phyloP scores from a whole-genome alignment of 2,113 vertebrate species.

The Mustelus asterias region DNA sequence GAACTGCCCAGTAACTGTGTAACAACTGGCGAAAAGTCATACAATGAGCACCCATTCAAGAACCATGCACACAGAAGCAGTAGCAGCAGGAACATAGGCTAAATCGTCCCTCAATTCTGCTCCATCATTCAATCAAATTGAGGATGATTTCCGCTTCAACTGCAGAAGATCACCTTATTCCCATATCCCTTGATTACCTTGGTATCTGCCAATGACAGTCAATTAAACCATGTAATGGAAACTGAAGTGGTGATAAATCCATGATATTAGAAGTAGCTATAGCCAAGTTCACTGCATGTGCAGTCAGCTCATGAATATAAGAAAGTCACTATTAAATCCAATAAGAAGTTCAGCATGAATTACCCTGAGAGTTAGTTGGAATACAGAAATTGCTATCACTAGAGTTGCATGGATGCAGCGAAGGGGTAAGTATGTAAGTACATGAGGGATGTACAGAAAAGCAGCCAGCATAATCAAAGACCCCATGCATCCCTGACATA shows the following conservation, averaged over 20 bases:
- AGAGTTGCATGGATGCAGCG: neutral
- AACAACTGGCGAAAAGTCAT: neutral
- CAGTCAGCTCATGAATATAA: neutral
- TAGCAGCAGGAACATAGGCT: neutral
- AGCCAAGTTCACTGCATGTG: neutral
- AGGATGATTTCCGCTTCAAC: neutral
- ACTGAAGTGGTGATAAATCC: neutral
- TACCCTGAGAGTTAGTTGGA: neutral
- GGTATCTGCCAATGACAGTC: neutral
- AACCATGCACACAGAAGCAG: neutral
- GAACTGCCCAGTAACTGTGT: neutral
- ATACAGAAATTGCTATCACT: neutral
- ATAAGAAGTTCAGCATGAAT: neutral
- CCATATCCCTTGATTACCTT: neutral
- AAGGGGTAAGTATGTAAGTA: neutral
- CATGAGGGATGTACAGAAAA: neutral
- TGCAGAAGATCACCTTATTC: neutral
- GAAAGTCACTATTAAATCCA: too few relatives aligned
- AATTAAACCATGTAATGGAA: neutral
- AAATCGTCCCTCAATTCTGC: neutral
- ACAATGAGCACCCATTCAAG: neutral
- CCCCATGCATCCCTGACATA: too few relatives aligned
- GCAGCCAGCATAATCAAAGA: too few relatives aligned
- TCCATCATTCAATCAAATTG: neutral
- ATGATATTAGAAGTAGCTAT: neutral